Conservation (phyloP, 2,113 vertebrate species). For the Callionymus lyra region DNA sequence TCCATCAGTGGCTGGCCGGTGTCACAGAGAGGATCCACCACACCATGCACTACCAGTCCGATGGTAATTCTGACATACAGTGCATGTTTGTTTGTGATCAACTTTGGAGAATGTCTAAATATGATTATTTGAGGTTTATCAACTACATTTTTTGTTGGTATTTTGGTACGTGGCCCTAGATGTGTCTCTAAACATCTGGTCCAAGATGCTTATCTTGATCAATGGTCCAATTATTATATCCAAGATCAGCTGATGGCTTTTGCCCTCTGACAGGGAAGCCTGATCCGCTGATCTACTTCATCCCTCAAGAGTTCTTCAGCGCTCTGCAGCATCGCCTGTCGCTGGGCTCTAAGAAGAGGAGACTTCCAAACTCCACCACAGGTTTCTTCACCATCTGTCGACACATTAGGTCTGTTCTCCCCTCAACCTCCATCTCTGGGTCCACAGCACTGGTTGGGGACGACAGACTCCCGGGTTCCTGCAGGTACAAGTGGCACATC, state of each 20-base stretch:
- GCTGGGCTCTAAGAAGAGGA: conserved; percentile 79
- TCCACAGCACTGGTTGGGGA: conserved; percentile 74
- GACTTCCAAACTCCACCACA: conserved; percentile 85
- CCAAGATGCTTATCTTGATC: too few relatives aligned
- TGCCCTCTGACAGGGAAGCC: conserved; percentile 71
- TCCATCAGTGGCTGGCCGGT: conserved; percentile 83
- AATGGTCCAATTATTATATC: too few relatives aligned
- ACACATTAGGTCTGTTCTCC: not conserved
- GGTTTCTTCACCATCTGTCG: conserved; percentile 46
- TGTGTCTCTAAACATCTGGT: too few relatives aligned
- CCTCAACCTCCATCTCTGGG: not conserved
- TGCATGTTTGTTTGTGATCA: too few relatives aligned
- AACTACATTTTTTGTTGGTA: too few relatives aligned
- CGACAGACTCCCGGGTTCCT: conserved; percentile 78
- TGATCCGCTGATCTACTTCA: conserved; percentile 81
- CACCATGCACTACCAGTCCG: conserved; percentile 88
- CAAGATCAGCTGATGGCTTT: too few relatives aligned
- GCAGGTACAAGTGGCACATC: conserved; percentile 89
- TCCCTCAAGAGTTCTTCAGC: conserved; percentile 86
- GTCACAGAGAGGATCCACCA: conserved; percentile 88
- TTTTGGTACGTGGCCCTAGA: too few relatives aligned
- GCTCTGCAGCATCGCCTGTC: conserved; percentile 84
- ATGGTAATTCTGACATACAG: too few relatives aligned
- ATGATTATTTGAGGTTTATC: too few relatives aligned
- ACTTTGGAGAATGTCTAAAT: too few relatives aligned